Conservation (phyloP, 1,140 invertebrate genomes). For the Drosophila watanabei region DNA sequence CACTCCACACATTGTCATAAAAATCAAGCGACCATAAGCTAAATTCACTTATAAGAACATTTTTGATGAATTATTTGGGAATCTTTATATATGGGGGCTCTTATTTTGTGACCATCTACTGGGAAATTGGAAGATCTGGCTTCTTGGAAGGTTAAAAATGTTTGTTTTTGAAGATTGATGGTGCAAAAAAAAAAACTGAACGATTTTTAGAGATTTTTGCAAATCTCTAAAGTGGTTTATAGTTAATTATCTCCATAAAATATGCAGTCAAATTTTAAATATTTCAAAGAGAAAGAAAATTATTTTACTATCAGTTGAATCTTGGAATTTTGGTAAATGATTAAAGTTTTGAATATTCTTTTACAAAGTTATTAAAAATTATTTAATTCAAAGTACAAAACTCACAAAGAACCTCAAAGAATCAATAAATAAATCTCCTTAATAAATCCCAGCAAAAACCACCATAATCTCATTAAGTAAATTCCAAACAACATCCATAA, state of each 20-base stretch:
- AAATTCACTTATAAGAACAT: slow-evolving; percentile 42
- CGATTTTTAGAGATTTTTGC: neutral
- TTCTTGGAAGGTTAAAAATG: slow-evolving; percentile 3
- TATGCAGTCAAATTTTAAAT: neutral
- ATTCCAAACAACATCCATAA: neutral
- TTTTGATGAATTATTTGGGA: slow-evolving; percentile 50
- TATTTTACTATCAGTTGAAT: neutral
- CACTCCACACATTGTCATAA: slow-evolving; percentile 31
- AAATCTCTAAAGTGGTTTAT: neutral
- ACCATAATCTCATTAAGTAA: neutral
- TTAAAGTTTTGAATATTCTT: neutral
- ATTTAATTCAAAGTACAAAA: neutral
- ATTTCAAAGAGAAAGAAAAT: neutral
- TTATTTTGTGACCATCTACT: slow-evolving; percentile 1
- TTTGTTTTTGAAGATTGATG: neutral
- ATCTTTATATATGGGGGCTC: slow-evolving; percentile 25
- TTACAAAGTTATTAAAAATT: neutral
- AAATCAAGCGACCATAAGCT: slow-evolving; percentile 36
- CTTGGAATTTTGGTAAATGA: neutral
- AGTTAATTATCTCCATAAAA: neutral
- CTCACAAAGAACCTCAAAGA: neutral
- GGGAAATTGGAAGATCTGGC: slow-evolving; percentile 4
- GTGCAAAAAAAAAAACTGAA: neutral
- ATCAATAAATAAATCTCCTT: neutral
- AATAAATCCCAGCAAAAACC: neutral